A percentile compares a stretch with the other conserved stretches of the same genome.
Evolutionary conservation across 1,140 invertebrate genomes (phyloP).

Genomic region (Pissodes strobi): DNA sequence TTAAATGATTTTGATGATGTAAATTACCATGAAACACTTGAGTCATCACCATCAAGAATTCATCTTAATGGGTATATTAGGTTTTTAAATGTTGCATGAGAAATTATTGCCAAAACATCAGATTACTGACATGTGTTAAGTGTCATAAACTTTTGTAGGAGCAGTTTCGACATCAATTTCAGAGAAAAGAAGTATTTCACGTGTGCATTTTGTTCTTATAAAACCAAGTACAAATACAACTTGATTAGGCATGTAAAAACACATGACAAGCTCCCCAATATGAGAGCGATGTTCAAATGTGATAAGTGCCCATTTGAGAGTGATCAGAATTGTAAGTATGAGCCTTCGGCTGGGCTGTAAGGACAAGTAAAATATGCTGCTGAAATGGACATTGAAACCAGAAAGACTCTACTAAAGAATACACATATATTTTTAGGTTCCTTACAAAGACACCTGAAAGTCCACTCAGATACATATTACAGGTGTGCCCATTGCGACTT

Average conservation of each 20-base stretch:
- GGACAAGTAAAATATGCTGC: neutral
- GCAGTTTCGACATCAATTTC: neutral
- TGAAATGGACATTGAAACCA: too few relatives aligned
- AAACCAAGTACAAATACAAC: neutral
- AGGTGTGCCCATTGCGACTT: constrained; percentile 10
- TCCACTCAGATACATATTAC: constrained; percentile 3
- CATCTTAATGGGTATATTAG: too few relatives aligned
- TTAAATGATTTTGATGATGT: too few relatives aligned
- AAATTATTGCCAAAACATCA: too few relatives aligned
- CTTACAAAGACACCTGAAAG: neutral
- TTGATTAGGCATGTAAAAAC: constrained; percentile 2
- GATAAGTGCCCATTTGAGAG: neutral
- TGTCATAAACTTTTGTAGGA: too few relatives aligned
- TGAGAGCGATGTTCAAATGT: neutral
- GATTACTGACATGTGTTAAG: too few relatives aligned
- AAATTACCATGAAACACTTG: too few relatives aligned
- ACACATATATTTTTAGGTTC: too few relatives aligned
- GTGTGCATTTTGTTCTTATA: neutral
- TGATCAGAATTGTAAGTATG: neutral
- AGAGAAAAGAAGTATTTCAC: neutral
- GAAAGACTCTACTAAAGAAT: too few relatives aligned
- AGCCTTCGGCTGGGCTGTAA: neutral
- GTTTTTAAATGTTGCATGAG: neutral
- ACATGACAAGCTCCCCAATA: neutral
- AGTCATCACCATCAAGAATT: too few relatives aligned